Evolutionary conservation across 2,797 vertebrate genomes (phyloP).

Genomic region (Pitangus sulphuratus): DNA sequence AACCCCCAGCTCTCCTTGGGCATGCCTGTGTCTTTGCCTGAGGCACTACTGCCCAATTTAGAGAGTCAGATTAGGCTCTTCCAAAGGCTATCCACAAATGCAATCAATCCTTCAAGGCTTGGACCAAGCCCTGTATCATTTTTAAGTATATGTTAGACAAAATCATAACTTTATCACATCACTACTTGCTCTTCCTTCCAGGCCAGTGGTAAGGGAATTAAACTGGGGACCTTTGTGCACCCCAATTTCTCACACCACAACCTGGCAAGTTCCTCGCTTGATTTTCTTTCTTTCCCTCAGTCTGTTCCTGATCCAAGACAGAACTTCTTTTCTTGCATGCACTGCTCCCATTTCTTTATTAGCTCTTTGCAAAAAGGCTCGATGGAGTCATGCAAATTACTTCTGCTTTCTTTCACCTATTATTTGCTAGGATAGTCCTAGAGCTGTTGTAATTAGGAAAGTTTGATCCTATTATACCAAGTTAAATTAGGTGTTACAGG

Average conservation of each 20-base stretch:
- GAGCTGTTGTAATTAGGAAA: conserved; percentile 1
- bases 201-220: background rate
- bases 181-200: background rate
- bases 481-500: conserved; percentile 27
- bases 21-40: background rate
- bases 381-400: conserved; percentile 6
- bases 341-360: background rate
- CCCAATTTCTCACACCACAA: background rate
- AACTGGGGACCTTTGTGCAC: background rate
- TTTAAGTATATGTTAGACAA: background rate
- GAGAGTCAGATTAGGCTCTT: background rate
- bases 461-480: background rate
- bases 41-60: background rate
- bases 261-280: background rate
- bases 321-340: background rate
- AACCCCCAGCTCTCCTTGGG: background rate
- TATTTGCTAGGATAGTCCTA: conserved; percentile 4
- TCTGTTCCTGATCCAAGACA: background rate
- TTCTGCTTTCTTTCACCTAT: conserved; percentile 24
- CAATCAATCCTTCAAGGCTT: background rate
- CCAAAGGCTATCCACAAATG: background rate
- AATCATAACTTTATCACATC: background rate
- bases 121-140: background rate
- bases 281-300: background rate
- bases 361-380: background rate